Evolutionary conservation across 2,113 vertebrate species (phyloP).

Genomic region (Ceyx margarethae): DNA sequence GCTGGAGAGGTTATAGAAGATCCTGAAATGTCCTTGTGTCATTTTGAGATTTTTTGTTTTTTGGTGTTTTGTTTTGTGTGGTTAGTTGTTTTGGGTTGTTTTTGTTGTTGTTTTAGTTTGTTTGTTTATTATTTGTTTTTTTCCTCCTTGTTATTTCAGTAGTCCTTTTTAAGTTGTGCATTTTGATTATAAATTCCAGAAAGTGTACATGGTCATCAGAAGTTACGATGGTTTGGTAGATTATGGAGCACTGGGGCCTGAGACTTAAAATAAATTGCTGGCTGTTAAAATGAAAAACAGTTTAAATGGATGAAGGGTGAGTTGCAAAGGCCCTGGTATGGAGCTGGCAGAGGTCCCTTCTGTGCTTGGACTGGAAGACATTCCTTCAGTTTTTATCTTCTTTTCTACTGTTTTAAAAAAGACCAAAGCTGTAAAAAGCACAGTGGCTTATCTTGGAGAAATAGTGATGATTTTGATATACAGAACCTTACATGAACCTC

Average conservation of each 20-base stretch:
- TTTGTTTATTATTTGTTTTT: no score
- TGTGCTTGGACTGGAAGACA: neutral
- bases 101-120: no score
- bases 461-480: neutral
- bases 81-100: no score
- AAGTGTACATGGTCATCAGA: neutral
- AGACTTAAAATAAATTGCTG: neutral
- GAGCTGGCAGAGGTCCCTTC: neutral
- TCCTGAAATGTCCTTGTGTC: neutral
- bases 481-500: neutral
- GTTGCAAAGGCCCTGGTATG: neutral
- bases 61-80: no score
- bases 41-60: neutral
- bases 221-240: fast-evolving
- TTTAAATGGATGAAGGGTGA: neutral
- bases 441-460: neutral
- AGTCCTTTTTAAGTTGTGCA: neutral
- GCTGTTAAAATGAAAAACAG: neutral
- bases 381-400: neutral
- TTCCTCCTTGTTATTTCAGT: neutral
- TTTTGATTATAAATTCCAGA: neutral
- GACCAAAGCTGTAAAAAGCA: neutral
- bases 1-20: neutral
- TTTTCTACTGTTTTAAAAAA: neutral
- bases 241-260: neutral